Percentiles rank a stretch among this genome's conserved stretches.
These are phyloP conservation scores for Plagodis dolabraria DNA, from an alignment of 2,888 invertebrate species.

Conservation along the genomic window DNA sequence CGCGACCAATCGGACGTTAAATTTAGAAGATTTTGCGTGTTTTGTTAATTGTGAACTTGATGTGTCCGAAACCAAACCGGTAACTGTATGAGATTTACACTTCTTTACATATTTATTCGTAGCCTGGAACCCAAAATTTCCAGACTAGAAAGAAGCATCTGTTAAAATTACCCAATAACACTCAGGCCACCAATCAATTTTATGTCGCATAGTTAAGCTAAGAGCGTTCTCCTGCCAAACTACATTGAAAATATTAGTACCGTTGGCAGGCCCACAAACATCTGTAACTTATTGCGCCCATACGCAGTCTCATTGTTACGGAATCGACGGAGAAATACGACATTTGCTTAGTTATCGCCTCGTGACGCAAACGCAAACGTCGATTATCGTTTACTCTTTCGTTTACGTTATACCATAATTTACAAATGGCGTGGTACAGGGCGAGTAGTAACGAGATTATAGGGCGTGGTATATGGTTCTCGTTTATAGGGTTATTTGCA, in stretches of 20 bases:
- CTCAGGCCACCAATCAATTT: slow-evolving; percentile 37
- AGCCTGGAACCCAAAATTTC: too few relatives aligned
- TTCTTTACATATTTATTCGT: too few relatives aligned
- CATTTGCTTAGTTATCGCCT: slow-evolving; percentile 40
- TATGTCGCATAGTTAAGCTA: slow-evolving; percentile 30
- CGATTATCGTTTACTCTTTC: slow-evolving; percentile 38
- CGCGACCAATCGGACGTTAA: too few relatives aligned
- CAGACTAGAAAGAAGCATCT: slow-evolving; percentile 8
- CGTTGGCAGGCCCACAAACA: slow-evolving; percentile 32
- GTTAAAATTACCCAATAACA: slow-evolving; percentile 27
- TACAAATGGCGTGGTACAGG: slow-evolving; percentile 27
- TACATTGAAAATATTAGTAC: slow-evolving; percentile 25
- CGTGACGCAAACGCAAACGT: slow-evolving; percentile 36
- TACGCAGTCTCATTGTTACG: slow-evolving; percentile 26
- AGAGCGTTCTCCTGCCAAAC: slow-evolving; percentile 22
- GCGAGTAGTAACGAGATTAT: slow-evolving; percentile 1
- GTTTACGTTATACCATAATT: slow-evolving; percentile 37
- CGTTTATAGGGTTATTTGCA: too few relatives aligned
- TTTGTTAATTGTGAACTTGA: too few relatives aligned
- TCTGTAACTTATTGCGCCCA: slow-evolving; percentile 38
- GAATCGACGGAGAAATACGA: slow-evolving; percentile 32
- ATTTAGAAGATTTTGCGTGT: too few relatives aligned
- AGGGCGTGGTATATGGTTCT: too few relatives aligned
- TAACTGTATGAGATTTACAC: too few relatives aligned
- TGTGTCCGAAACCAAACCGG: too few relatives aligned